Evolutionary conservation across 1,140 invertebrate genomes (phyloP), one percentile per base, ranked within the genome.

Genomic region (Drosophila lini): DNA sequence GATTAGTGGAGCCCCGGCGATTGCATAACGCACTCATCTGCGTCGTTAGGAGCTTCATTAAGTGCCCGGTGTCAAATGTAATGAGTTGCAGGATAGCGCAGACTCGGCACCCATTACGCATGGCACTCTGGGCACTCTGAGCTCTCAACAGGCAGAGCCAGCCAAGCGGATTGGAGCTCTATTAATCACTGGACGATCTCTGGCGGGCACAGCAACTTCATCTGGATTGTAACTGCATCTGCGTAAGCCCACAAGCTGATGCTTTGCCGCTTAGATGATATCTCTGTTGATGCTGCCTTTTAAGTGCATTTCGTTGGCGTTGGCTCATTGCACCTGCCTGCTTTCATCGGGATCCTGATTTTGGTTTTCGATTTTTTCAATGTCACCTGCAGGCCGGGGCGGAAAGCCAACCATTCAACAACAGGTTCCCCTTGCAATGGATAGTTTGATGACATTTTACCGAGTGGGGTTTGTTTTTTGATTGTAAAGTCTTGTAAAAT

Each of bases 381-480:
- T 71, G 68, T 47, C 68, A 71, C 42, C 34, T 42, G 48, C 19
- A 45, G 41, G 22, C 32, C 9, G 31, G 11, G 41, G 32, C 13
- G 61, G 34, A 65, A 55, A 71, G 68, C 34, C 42, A 50, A 16
- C 5, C n/a, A 42, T n/a, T 48, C 61, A 45, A 58, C 44, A 74
- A 83, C 73, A 61, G 65, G 81, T 80, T 84, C 16, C 32, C 47
- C 45, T 40, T 60, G 55, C 40, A 78, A 40, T 42, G 16, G 8
- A 42, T 42, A 80, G 81, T 80, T 84, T 83, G 62, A 80, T 68
- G 81, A 83, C 81, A 77, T 77, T 80, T 58, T 11, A 40, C 50
- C 50, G 25, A 61, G 40, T 56, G 28, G 32, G 19, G 36, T 74
- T 45, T n/a, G 62, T 60, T 69, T 80, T 47, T 75, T 56, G 62